These are phyloP conservation scores for Danio choprae DNA, from an alignment of 2,797 vertebrate genomes.

Conservation along the genomic window DNA sequence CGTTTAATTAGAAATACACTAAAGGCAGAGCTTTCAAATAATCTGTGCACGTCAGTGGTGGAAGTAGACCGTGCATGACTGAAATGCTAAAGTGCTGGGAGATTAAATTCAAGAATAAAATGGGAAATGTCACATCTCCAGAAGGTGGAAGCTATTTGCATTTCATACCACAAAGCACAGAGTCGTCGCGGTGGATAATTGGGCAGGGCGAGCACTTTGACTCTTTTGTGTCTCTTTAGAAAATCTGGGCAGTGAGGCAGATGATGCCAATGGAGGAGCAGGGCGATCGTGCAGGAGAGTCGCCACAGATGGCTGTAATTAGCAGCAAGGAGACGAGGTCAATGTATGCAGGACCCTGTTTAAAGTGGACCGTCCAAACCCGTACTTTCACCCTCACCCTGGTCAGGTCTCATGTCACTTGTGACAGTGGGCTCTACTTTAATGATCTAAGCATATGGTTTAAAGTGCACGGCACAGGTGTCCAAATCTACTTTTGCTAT, in stretches of 20 bases:
- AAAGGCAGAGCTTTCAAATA: conserved; percentile 10
- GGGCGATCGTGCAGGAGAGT: conserved; percentile 12
- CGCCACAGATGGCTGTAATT: conserved; percentile 36
- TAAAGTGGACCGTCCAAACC: neutral
- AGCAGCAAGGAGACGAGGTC: conserved; percentile 19
- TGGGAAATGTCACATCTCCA: conserved; percentile 37
- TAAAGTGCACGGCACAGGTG: no score
- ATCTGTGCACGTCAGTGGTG: neutral
- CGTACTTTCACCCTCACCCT: conserved; percentile 3
- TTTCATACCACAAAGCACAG: conserved; percentile 29
- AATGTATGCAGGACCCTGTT: conserved; percentile 17
- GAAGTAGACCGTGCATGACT: conserved; percentile 24
- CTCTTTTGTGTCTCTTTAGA: conserved; percentile 35
- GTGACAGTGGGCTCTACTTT: neutral
- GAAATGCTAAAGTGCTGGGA: conserved; percentile 2
- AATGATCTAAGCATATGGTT: no score
- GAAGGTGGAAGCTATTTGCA: conserved; percentile 40
- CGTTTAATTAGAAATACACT: neutral
- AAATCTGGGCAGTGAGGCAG: conserved; percentile 30
- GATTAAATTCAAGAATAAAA: conserved; percentile 18
- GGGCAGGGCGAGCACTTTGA: conserved; percentile 25
- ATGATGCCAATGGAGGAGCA: conserved; percentile 2
- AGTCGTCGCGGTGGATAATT: conserved; percentile 30
- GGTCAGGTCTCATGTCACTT: neutral
- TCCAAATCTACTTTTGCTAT: no score